These are phyloP conservation scores for Cryptus viduatorius DNA, from an alignment of 2,888 invertebrate genomes.

Conservation along the genomic window DNA sequence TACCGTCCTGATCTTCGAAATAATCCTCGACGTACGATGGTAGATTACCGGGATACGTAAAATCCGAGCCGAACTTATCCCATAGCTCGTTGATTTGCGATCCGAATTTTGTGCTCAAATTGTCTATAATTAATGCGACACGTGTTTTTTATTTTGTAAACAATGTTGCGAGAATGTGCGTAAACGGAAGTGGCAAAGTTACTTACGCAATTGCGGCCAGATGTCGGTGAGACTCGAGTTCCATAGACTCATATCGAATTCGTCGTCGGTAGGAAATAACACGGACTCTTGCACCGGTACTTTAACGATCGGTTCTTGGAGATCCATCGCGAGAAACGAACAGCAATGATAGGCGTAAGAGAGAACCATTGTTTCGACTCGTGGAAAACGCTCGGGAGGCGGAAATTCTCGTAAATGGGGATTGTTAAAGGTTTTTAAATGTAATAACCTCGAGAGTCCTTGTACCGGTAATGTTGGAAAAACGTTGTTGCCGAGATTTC, in stretches of 20 bases:
- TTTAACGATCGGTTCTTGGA: conserved; percentile 78
- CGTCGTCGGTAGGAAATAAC: conserved; percentile 89
- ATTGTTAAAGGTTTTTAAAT: conserved; percentile 97
- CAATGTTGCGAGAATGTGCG: too few relatives aligned
- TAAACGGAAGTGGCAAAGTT: background rate
- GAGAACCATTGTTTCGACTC: conserved; percentile 93
- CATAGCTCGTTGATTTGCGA: conserved; percentile 90
- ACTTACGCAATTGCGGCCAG: conserved; percentile 94
- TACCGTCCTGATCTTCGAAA: conserved; percentile 88
- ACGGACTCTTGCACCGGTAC: conserved; percentile 88
- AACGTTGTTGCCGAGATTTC: conserved; percentile 96
- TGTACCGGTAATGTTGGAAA: conserved; percentile 93
- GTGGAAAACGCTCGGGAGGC: conserved; percentile 93
- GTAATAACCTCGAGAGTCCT: conserved; percentile 92
- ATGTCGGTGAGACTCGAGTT: conserved; percentile 92
- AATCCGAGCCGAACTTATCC: conserved; percentile 90
- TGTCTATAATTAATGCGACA: conserved; percentile 86
- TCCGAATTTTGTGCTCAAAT: conserved; percentile 90
- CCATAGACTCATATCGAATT: conserved; percentile 92
- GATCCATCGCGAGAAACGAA: conserved; percentile 90
- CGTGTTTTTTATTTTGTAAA: too few relatives aligned
- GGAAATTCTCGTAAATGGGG: conserved; percentile 95
- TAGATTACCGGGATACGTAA: conserved; percentile 89
- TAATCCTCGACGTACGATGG: conserved; percentile 91
- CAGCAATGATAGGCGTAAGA: conserved; percentile 99